A percentile compares a stretch with the other conserved stretches of the same genome.
Conservation (phyloP, 2,797 vertebrate species). For the Lacerta agilis region DNA sequence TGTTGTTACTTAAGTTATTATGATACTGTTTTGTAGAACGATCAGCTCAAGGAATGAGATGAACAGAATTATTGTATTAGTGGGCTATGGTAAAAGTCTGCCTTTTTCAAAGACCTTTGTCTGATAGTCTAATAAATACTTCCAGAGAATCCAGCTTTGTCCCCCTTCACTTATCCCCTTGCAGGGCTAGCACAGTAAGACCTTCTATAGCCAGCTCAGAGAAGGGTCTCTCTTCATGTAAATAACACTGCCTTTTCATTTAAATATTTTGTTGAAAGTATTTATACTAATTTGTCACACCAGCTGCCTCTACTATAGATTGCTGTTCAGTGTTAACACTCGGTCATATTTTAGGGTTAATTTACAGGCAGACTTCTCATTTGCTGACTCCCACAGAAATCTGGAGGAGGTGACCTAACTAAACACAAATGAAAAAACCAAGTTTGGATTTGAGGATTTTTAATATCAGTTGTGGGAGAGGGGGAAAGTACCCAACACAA, state of each 20-base stretch:
- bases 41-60: neutral
- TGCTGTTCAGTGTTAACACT: constrained; percentile 28
- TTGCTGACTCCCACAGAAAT: constrained; percentile 38
- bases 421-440: neutral
- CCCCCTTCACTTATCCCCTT: neutral
- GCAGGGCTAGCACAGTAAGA: neutral
- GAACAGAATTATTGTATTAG: neutral
- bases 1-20: neutral
- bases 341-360: constrained; percentile 14
- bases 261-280: constrained; percentile 2
- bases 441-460: constrained; percentile 47
- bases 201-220: neutral
- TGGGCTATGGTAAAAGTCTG: neutral
- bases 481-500: neutral
- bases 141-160: neutral
- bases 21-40: neutral
- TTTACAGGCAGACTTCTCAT: constrained; percentile 49
- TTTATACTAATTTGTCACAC: constrained; percentile 38
- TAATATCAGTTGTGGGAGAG: neutral
- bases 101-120: neutral
- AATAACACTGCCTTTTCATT: constrained; percentile 22
- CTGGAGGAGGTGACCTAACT: constrained; percentile 18
- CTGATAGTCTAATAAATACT: neutral
- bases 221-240: constrained; percentile 8
- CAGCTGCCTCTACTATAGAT: constrained; percentile 17